Percentiles rank a stretch among this genome's conserved stretches.
Evolutionary conservation across 2,113 vertebrate species (phyloP).

Genomic region (Tupaia chinensis): DNA sequence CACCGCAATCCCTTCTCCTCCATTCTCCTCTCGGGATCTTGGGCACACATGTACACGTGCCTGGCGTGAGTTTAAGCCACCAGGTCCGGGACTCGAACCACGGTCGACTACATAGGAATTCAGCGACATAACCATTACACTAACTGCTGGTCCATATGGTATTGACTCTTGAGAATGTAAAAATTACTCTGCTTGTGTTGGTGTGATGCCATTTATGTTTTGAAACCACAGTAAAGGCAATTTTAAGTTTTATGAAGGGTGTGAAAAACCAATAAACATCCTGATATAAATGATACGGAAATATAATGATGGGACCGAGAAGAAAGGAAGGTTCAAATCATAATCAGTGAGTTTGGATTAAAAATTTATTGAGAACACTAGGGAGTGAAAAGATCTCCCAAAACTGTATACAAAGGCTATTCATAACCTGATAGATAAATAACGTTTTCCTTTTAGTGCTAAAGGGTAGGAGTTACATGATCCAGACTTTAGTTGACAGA

Average conservation of each 20-base stretch:
- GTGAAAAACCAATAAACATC: background rate
- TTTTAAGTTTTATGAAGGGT: background rate
- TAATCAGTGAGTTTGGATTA: background rate
- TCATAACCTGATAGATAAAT: background rate
- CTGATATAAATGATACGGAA: background rate
- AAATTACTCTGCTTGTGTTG: background rate
- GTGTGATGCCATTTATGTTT: background rate
- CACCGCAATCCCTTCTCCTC: too few relatives aligned
- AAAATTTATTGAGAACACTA: background rate
- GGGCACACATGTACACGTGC: too few relatives aligned
- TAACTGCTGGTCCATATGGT: too few relatives aligned
- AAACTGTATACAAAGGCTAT: background rate
- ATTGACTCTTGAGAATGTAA: background rate
- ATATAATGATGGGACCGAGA: background rate
- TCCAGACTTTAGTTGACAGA: background rate
- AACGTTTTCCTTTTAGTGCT: background rate
- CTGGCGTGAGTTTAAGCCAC: too few relatives aligned
- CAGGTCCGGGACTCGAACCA: too few relatives aligned
- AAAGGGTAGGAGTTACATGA: background rate
- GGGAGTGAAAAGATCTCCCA: background rate
- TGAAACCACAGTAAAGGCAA: background rate
- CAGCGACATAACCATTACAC: too few relatives aligned
- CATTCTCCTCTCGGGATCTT: too few relatives aligned
- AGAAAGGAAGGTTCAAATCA: slow-evolving; percentile 25
- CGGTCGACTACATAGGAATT: too few relatives aligned